A percentile compares a stretch with the other conserved stretches of the same genome.
phyloP scores from a whole-genome alignment of 2,888 invertebrate genomes.

The Megamerina dolium region DNA sequence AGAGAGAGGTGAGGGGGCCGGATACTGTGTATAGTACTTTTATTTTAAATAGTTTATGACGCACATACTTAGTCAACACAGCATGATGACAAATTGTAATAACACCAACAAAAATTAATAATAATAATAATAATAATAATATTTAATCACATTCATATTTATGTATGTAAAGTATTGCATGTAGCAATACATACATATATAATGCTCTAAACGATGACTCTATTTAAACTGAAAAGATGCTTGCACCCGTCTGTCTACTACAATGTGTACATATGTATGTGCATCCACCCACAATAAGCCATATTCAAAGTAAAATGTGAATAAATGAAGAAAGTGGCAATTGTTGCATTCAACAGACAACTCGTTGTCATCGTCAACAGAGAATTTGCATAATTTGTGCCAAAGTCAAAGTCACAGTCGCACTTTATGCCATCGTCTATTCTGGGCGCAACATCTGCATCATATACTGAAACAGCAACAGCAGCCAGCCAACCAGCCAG shows the following conservation, averaged over 20 bases:
- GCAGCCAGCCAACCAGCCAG: too few species aligned
- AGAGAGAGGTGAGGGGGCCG: too few species aligned
- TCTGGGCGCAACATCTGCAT: too few species aligned
- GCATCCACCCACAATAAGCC: slow-evolving; percentile 10
- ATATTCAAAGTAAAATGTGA: slow-evolving; percentile 8
- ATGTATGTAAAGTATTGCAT: too few species aligned
- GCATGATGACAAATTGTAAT: slow-evolving; percentile 18
- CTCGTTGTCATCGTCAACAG: slow-evolving; percentile 16
- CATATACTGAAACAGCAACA: too few species aligned
- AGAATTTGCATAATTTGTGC: slow-evolving; percentile 30
- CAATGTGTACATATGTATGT: too few species aligned
- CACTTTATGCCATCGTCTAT: too few species aligned
- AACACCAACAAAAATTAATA: slow-evolving; percentile 3
- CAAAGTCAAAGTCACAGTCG: slow-evolving; percentile 26
- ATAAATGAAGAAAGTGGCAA: background rate
- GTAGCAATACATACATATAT: slow-evolving; percentile 9
- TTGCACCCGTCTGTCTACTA: slow-evolving; percentile 14
- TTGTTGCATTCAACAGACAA: background rate
- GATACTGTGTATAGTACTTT: too few species aligned
- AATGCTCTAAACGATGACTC: slow-evolving; percentile 25
- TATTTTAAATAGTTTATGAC: too few species aligned
- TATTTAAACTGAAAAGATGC: slow-evolving; percentile 22
- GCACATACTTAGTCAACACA: slow-evolving; percentile 1
- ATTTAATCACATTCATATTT: too few species aligned
- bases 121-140: background rate